Evolutionary conservation across 2,797 vertebrate species (phyloP), one percentile per base, ranked within the genome.

Genomic region (Enteromius viviparus): DNA sequence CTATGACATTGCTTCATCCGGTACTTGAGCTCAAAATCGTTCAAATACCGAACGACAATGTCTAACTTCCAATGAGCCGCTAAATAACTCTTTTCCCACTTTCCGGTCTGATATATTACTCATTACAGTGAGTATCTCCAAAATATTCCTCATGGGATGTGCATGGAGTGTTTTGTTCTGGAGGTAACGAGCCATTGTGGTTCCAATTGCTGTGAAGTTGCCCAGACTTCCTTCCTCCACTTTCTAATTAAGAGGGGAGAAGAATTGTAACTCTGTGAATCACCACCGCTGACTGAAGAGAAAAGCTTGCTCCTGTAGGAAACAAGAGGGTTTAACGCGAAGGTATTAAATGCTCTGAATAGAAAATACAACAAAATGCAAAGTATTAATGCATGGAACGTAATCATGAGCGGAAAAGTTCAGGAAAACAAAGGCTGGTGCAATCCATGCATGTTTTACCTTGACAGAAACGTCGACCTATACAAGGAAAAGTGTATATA

Each of bases 251-350:
- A 45, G 19, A 82, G 64, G 69, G 85, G 62, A 81, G 74, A 84
- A 85, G 80, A 15, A 87, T 71, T 85, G 81, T 71, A 84, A 84
- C 45, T 78, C 69, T n/a, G 58, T 82, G 76, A 86, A 87, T 88
- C 86, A 85, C 71, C 81, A 64, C 78, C 51, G 49, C 49, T 72
- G 26, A 81, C 77, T 47, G 55, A 51, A 14, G 53, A 60, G 32
- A 9, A 81, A 76, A 72, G 32, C 11, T 40, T 17, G 69, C 49
- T 55, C 0, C 8, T 69, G n/a, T 42, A 40, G 49, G 10, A 26
- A 23, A 79, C 17, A 37, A 37, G 21, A 80, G 6, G 12, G 5
- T 14, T 34, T 65, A 15, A 60, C 5, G 2, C 10, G 19, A 23
- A 80, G 12, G n/a, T 70, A n/a, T 3, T 71, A 37, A 11, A 53